These are phyloP conservation scores for Pocillopora grandis DNA, from an alignment of 92 coral and sea anemone species.

Conservation along the genomic window DNA sequence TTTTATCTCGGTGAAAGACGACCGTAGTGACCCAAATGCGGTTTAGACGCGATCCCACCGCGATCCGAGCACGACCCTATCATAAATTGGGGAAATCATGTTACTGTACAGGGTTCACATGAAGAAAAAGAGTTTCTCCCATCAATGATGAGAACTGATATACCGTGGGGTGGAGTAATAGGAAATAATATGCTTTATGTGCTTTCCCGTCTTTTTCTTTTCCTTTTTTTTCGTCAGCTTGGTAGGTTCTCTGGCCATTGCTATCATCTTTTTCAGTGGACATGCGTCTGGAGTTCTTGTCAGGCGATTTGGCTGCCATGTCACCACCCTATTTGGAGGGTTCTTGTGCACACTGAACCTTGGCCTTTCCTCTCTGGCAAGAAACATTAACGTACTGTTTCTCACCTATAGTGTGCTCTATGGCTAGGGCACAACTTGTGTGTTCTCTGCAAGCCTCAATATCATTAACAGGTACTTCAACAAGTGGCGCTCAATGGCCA, in stretches of 20 bases:
- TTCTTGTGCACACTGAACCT: constrained; percentile 51
- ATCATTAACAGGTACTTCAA: constrained; percentile 50
- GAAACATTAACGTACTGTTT: constrained; percentile 40
- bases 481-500: constrained; percentile 49
- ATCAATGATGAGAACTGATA: too few species aligned
- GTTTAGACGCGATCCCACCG: too few species aligned
- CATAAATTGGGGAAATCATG: too few species aligned
- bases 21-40: too few species aligned
- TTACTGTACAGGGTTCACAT: too few species aligned
- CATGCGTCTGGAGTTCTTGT: constrained; percentile 52
- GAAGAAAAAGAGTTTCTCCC: too few species aligned
- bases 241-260: constrained; percentile 67
- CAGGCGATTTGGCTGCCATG: constrained; percentile 51
- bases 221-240: constrained; percentile 43
- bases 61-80: too few species aligned
- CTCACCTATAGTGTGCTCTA: constrained; percentile 56
- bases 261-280: constrained; percentile 47
- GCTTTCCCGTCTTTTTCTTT: neutral
- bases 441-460: constrained; percentile 38
- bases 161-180: too few species aligned
- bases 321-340: constrained; percentile 62
- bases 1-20: too few species aligned
- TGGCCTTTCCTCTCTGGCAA: constrained; percentile 60
- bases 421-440: constrained; percentile 57
- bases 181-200: too few species aligned